Percentiles rank a stretch among this genome's conserved stretches.
Evolutionary conservation across 2,888 invertebrate species (phyloP).

Genomic region (Corbicula japonica): DNA sequence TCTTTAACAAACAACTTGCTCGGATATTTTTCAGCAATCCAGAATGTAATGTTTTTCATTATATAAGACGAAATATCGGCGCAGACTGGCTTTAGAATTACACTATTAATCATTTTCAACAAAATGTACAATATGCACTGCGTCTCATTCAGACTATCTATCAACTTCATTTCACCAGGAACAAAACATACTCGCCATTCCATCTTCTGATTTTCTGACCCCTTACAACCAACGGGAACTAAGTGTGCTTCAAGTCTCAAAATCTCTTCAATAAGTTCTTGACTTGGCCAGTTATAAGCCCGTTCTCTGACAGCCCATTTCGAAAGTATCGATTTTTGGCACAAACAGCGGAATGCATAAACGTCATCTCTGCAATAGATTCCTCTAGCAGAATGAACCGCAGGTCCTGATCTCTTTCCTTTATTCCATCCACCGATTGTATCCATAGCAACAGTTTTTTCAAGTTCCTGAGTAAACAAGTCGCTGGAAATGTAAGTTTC

Average conservation of each 20-base stretch:
- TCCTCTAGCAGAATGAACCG: slow-evolving; percentile 17
- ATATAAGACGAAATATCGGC: slow-evolving; percentile 33
- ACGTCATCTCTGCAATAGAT: slow-evolving; percentile 32
- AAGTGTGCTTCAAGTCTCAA: slow-evolving; percentile 17
- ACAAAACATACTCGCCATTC: slow-evolving; percentile 40
- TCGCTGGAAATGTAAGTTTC: slow-evolving; percentile 30
- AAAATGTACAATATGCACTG: slow-evolving; percentile 36
- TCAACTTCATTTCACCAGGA: slow-evolving; percentile 22
- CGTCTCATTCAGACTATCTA: slow-evolving; percentile 25
- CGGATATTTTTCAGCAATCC: slow-evolving; percentile 28
- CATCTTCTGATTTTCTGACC: slow-evolving; percentile 9
- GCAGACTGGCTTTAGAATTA: slow-evolving; percentile 12
- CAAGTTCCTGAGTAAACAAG: slow-evolving; percentile 11
- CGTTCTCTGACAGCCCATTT: slow-evolving; percentile 17
- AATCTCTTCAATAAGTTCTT: slow-evolving; percentile 17
- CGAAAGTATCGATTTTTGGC: slow-evolving; percentile 10
- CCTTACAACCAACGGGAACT: slow-evolving; percentile 33
- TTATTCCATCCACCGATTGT: slow-evolving; percentile 18
- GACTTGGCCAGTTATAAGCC: slow-evolving; percentile 18
- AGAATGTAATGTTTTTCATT: slow-evolving; percentile 39
- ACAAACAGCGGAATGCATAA: slow-evolving; percentile 21
- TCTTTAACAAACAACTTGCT: slow-evolving; percentile 9
- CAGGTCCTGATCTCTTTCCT: slow-evolving; percentile 20
- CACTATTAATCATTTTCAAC: slow-evolving; percentile 33
- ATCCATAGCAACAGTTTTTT: not conserved